Base-by-base conservation (phyloP, 2,797 vertebrate genomes). In the Onychomys arenicola region DNA sequence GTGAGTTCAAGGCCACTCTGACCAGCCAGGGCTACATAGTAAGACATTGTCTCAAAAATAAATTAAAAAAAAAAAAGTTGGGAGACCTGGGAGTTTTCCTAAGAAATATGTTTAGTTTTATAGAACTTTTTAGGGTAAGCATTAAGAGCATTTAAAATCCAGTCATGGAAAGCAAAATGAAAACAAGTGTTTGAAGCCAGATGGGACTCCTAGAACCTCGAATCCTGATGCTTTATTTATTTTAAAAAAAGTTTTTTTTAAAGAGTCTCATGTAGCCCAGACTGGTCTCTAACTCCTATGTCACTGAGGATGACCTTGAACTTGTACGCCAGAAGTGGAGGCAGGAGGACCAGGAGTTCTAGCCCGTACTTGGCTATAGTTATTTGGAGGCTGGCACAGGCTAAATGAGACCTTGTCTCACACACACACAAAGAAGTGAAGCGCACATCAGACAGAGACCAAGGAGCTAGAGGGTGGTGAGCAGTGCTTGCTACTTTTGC, bases 181-280 rank as follows among this genome's bases (percentile, higher is more conserved):
- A 91, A 89, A 91, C 25, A 82, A 91, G 80, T 81, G 49, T 59
- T 93, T 67, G 67, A 71, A 92, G 69, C 25, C n/a, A 83, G 61
- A 32, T 83, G 76, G 29, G 52, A 89, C 19, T 89, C 61, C 32
- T 37, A 93, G 46, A 86, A 37, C 61, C 84, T 89, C 46, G 82
- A 67, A 94, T 55, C 43, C 87, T 86, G 23, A 85, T 6, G 61
- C 25, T 29, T 80, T 96, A 16, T 87, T 88, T 94, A 49, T 92
- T 92, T 90, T 96, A 25, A 19, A 95, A 95, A 49, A n/a, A 5
- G 2, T 78, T 83, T 40, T 57, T 80, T 59, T 59, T 23, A 65
- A 17, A 63, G 9, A 84, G 59, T 65, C 61, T 65, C 29, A 23
- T 21, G 10, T 49, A 84, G 29, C 40, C 40, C 29, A 65, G 3